phyloP scores from a whole-genome alignment of 2,113 vertebrate species.

The Patagioenas fasciata region DNA sequence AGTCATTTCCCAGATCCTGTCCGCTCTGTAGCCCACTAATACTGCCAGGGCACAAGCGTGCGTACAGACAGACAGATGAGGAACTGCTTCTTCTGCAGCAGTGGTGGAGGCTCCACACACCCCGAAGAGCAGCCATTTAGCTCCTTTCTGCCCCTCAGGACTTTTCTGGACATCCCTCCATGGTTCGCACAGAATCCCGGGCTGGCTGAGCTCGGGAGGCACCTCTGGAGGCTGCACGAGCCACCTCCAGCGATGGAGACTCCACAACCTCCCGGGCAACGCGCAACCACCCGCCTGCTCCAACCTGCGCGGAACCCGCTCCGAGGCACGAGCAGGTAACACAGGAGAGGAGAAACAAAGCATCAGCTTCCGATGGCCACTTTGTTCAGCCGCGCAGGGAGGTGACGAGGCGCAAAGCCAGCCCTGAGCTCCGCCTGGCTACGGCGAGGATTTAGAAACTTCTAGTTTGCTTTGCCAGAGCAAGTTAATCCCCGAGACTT shows the following conservation, averaged over 20 bases:
- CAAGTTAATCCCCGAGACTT: not conserved
- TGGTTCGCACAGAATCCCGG: not conserved
- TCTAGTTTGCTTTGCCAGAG: not conserved
- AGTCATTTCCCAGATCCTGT: not conserved
- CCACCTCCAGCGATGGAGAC: not conserved
- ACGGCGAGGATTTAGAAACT: not conserved
- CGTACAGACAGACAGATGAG: not conserved
- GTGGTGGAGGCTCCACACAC: not conserved
- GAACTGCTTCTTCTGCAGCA: not conserved
- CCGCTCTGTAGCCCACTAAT: not conserved
- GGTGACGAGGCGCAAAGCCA: not conserved
- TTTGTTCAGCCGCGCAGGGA: not conserved
- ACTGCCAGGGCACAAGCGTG: not conserved
- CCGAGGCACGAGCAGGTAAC: not conserved
- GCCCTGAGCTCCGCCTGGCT: not conserved
- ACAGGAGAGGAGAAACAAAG: constrained; percentile 13
- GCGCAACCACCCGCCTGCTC: not conserved
- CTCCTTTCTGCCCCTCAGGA: not conserved
- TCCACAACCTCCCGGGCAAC: not conserved
- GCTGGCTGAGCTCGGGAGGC: not conserved
- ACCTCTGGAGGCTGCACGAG: not conserved
- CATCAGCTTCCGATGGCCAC: not conserved
- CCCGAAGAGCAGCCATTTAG: not conserved
- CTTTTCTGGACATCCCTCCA: not conserved
- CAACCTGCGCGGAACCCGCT: not conserved